Evolutionary conservation across 1,140 invertebrate genomes (phyloP).

Genomic region (Hesperophylax magnus): DNA sequence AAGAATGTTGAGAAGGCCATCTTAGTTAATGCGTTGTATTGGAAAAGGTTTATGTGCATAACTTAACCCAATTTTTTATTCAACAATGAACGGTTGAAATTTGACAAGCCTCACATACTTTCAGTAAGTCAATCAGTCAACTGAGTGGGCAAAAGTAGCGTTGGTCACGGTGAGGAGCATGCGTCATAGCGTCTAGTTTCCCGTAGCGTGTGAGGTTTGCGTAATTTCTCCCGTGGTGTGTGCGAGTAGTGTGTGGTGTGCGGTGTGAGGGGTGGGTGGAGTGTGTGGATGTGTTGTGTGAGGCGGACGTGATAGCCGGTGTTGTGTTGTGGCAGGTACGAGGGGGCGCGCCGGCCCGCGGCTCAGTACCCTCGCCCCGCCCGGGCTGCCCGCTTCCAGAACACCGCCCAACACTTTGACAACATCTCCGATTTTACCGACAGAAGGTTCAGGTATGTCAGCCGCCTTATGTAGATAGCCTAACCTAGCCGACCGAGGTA

Average conservation of each 20-base stretch:
- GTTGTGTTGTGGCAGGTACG: constrained; percentile 61
- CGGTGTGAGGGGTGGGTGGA: not conserved
- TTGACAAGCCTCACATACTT: constrained; percentile 7
- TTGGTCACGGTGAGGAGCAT: not conserved
- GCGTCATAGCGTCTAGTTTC: not conserved
- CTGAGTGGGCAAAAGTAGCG: not conserved
- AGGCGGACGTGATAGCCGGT: constrained; percentile 5
- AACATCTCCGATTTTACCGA: constrained; percentile 67
- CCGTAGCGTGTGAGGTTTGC: not conserved
- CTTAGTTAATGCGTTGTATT: not conserved
- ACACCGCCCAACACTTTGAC: constrained; percentile 64
- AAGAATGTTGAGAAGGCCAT: too few relatives aligned
- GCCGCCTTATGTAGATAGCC: constrained; percentile 13
- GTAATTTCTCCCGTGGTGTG: constrained; percentile 4
- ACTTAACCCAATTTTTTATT: not conserved
- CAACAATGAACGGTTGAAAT: constrained; percentile 9
- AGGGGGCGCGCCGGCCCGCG: constrained; percentile 63
- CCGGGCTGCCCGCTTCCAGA: constrained; percentile 64
- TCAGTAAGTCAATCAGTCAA: not conserved
- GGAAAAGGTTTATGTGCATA: constrained; percentile 19
- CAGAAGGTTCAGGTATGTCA: constrained; percentile 66
- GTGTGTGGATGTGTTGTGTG: not conserved
- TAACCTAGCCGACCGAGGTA: not conserved
- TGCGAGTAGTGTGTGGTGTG: not conserved
- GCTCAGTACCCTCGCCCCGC: constrained; percentile 64